A percentile compares a stretch with the other conserved stretches of the same genome.
Evolutionary conservation across 1,140 invertebrate genomes (phyloP).

Genomic region (Drosophila nikananu): DNA sequence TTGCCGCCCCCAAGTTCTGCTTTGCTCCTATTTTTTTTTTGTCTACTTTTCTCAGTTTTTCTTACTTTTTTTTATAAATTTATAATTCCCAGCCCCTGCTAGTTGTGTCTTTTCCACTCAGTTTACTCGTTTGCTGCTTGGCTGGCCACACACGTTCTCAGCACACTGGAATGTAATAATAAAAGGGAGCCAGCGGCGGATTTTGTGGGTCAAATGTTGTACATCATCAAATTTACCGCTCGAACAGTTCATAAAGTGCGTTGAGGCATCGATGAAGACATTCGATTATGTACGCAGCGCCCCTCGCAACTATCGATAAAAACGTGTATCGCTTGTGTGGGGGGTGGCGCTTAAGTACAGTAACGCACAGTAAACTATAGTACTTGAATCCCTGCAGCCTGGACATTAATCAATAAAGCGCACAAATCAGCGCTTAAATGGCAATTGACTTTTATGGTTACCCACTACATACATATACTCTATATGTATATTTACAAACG

Average conservation of each 20-base stretch:
- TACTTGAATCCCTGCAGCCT: not conserved
- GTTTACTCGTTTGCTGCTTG: constrained; percentile 70
- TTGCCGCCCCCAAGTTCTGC: not conserved
- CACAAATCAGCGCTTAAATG: constrained; percentile 77
- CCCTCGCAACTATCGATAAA: constrained; percentile 59
- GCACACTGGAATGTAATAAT: constrained; percentile 20
- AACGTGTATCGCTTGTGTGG: constrained; percentile 7
- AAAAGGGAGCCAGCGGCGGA: constrained; percentile 12
- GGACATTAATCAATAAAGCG: constrained; percentile 66
- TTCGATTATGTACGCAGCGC: constrained; percentile 21
- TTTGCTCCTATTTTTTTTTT: not conserved
- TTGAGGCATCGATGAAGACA: constrained; percentile 53
- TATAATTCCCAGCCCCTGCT: constrained; percentile 29
- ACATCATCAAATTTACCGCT: constrained; percentile 76
- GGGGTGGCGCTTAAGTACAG: not conserved
- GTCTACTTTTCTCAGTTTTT: not conserved
- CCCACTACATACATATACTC: not conserved
- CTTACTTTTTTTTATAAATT: constrained; percentile 22
- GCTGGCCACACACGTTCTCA: constrained; percentile 56
- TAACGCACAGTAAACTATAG: not conserved
- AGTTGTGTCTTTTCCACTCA: constrained; percentile 36
- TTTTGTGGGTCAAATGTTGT: constrained; percentile 55
- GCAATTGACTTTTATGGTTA: constrained; percentile 70
- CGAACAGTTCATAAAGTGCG: constrained; percentile 65
- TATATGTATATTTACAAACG: not conserved